These are phyloP conservation scores for Potamarius usumacintae DNA, from an alignment of 2,113 vertebrate species.

Conservation along the genomic window DNA sequence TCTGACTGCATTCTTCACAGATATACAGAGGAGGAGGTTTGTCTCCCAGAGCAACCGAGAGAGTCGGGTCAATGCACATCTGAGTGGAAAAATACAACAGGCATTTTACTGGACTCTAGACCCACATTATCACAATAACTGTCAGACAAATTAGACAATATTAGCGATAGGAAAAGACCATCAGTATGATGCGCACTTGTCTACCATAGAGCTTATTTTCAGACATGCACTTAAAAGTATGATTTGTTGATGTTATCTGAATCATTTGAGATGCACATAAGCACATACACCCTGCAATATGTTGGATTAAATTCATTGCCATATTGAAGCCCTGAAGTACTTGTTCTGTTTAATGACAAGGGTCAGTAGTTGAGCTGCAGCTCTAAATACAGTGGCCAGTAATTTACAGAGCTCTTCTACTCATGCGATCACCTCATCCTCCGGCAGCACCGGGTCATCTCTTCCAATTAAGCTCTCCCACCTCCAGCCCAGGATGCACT, in stretches of 20 bases:
- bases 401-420: conserved; percentile 56
- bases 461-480: conserved; percentile 69
- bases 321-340: not conserved
- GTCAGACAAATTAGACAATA: conserved; percentile 24
- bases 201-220: not conserved
- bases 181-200: not conserved
- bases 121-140: conserved; percentile 22
- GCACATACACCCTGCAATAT: not conserved
- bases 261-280: not conserved
- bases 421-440: conserved; percentile 55
- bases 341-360: conserved; percentile 2
- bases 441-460: conserved; percentile 66
- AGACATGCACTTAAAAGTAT: not conserved
- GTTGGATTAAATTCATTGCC: not conserved
- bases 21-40: conserved; percentile 97
- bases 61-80: conserved; percentile 98
- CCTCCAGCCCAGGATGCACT: conserved; percentile 30
- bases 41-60: conserved; percentile 95
- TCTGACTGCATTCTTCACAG: conserved; percentile 97
- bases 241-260: not conserved
- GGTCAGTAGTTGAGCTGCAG: conserved; percentile 21
- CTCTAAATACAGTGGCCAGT: conserved; percentile 63
- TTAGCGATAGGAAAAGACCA: not conserved
- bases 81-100: conserved; percentile 68
- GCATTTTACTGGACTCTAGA: conserved; percentile 13